Base-by-base conservation (phyloP, 2,797 vertebrate genomes). In the Staurois parvus region DNA sequence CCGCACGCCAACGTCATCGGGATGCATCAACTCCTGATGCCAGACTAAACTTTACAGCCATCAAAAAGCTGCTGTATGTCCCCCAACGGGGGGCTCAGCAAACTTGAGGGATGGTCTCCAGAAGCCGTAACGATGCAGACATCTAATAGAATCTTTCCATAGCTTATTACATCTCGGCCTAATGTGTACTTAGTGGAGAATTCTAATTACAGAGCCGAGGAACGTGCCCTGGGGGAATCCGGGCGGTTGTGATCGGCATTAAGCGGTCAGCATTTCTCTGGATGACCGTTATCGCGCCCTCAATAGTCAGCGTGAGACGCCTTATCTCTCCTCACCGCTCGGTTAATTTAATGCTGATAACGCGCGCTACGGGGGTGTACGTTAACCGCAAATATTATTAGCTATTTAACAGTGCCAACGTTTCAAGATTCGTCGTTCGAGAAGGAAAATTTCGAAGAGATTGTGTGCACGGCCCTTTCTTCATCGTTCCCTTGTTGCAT, bases 141-240 rank as follows among this genome's bases (percentile, higher is more conserved):
- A 28, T 73, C 69, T 74, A 74, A 52, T 75, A 21, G 72, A 80
- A 85, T 80, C 77, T n/a, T 80, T 79, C 84, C 64, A 59, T 68
- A 67, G 80, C 75, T 83, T 87, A 87, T 87, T 87, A 79, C 66
- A 83, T 83, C 45, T 7, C 76, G 9, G n/a, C 26, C 28, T 79
- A 87, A 87, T 83, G 85, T 87, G 85, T 83, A 77, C 48, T 87
- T 83, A 83, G 80, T 75, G 76, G 56, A 11, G 40, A 83, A 72
- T 81, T 87, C 68, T 87, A 87, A 87, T 87, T 87, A 87, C 85
- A 74, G 32, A 79, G 75, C 75, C 6, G 45, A 32, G 26, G 59
- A 87, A 59, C 66, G 13, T 52, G 52, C 80, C 74, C 80, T 19
- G 26, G 85, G 81, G 85, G 83, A 79, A 79, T 75, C 21, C 78